phyloP scores from a whole-genome alignment of 2,113 vertebrate genomes.

The Vimba vimba region DNA sequence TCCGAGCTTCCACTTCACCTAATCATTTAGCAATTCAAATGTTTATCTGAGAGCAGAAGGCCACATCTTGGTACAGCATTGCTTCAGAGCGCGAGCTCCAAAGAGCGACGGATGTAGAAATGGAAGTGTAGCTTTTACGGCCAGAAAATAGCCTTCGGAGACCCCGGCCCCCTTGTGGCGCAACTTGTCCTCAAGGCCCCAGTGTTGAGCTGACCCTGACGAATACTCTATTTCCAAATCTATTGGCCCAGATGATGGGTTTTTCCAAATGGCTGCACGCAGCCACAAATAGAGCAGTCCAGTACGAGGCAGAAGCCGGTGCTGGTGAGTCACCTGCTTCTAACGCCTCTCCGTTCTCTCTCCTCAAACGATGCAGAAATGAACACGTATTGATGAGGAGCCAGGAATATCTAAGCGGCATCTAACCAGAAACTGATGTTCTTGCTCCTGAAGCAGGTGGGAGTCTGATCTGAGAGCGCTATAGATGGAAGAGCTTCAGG shows the following conservation, averaged over 20 bases:
- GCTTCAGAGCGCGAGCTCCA: constrained; percentile 17
- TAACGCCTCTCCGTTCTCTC: constrained; percentile 17
- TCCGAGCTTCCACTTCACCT: constrained; percentile 59
- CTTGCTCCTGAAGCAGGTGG: neutral
- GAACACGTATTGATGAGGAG: constrained; percentile 18
- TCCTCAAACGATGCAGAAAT: constrained; percentile 26
- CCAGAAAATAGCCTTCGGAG: constrained; percentile 66
- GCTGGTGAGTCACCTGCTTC: constrained; percentile 57
- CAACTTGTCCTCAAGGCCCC: constrained; percentile 67
- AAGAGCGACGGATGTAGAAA: constrained; percentile 39
- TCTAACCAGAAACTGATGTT: constrained; percentile 5
- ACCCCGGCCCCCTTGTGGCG: constrained; percentile 67
- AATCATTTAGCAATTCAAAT: constrained; percentile 71
- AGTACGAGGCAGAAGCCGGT: constrained; percentile 53
- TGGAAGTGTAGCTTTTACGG: constrained; percentile 67
- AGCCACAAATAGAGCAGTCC: constrained; percentile 78
- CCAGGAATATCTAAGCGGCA: constrained; percentile 15
- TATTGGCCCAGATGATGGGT: constrained; percentile 83
- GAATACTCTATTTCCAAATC: constrained; percentile 82
- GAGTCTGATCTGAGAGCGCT: neutral
- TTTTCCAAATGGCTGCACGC: constrained; percentile 79
- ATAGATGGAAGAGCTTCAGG: constrained; percentile 17
- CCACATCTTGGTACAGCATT: constrained; percentile 38
- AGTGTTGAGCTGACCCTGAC: constrained; percentile 70
- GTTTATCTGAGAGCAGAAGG: constrained; percentile 42